Conservation (phyloP, 2,113 vertebrate genomes). For the Takifugu bimaculatus region DNA sequence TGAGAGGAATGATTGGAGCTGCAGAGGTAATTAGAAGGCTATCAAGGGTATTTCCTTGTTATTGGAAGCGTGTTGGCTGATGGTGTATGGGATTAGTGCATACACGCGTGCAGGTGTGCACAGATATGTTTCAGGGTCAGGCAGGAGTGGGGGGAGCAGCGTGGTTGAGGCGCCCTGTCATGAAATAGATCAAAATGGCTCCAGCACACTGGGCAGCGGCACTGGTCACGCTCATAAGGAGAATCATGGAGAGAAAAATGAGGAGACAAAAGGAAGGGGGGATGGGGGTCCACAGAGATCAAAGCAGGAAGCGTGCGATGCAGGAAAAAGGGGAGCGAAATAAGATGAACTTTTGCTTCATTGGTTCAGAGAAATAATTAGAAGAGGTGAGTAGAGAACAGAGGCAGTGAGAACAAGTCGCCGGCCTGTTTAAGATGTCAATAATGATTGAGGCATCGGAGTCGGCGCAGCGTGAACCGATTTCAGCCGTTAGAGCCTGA, state of each 20-base stretch:
- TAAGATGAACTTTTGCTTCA: constrained; percentile 15
- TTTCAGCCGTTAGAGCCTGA: background rate
- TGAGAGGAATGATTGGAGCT: background rate
- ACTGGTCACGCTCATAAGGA: constrained; percentile 29
- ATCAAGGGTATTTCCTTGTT: constrained; percentile 31
- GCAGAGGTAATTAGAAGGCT: constrained; percentile 8
- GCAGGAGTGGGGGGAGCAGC: constrained; percentile 26
- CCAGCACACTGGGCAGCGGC: constrained; percentile 19
- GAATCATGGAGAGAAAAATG: constrained; percentile 7
- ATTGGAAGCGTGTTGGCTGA: constrained; percentile 6
- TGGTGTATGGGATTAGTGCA: background rate
- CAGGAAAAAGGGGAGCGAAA: constrained; percentile 18
- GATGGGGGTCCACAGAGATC: background rate
- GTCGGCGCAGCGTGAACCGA: background rate
- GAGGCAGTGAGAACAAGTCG: constrained; percentile 12
- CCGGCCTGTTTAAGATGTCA: constrained; percentile 20
- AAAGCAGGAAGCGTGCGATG: background rate
- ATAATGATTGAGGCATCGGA: constrained; percentile 15
- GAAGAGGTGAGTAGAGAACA: constrained; percentile 11
- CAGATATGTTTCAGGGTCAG: constrained; percentile 42
- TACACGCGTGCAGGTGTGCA: constrained; percentile 13
- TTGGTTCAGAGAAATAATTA: constrained; percentile 16
- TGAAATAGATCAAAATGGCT: constrained; percentile 34
- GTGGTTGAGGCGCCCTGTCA: constrained; percentile 33
- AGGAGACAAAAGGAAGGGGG: background rate